Conservation (phyloP, 1,140 invertebrate genomes). For the Oppia nitens region DNA sequence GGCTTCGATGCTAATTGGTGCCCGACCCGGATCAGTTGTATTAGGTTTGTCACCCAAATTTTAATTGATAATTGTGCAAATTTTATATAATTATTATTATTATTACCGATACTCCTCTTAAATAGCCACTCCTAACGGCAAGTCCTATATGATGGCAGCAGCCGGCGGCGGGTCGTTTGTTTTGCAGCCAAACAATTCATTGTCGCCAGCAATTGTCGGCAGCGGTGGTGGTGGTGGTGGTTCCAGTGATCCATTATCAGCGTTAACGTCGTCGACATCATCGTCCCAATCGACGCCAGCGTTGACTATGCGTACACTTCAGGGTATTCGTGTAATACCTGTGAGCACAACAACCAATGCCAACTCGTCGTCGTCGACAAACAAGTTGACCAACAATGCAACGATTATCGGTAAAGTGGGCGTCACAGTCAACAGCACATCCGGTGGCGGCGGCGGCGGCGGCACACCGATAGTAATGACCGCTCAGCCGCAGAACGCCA, state of each 20-base stretch:
- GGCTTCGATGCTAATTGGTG: not conserved
- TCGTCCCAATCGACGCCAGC: not conserved
- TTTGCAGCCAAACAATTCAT: not conserved
- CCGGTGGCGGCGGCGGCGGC: not conserved
- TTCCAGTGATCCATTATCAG: no score
- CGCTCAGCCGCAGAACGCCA: not conserved
- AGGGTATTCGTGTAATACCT: not conserved
- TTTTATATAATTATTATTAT: no score
- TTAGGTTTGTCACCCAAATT: constrained; percentile 1
- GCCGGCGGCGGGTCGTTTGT: not conserved
- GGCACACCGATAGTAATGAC: not conserved
- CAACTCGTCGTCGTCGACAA: not conserved
- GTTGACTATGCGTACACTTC: not conserved
- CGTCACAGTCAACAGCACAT: not conserved
- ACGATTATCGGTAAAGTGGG: not conserved
- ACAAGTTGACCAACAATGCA: not conserved
- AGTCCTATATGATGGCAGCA: constrained; percentile 13
- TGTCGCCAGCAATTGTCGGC: not conserved
- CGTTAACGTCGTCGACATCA: not conserved
- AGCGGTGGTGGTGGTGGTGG: no score
- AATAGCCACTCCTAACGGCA: not conserved
- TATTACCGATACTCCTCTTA: not conserved
- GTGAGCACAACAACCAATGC: not conserved
- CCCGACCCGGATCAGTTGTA: not conserved
- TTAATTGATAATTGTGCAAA: no score